Evolutionary conservation across 2,888 invertebrate genomes (phyloP).

Genomic region (Metalampra italica): DNA sequence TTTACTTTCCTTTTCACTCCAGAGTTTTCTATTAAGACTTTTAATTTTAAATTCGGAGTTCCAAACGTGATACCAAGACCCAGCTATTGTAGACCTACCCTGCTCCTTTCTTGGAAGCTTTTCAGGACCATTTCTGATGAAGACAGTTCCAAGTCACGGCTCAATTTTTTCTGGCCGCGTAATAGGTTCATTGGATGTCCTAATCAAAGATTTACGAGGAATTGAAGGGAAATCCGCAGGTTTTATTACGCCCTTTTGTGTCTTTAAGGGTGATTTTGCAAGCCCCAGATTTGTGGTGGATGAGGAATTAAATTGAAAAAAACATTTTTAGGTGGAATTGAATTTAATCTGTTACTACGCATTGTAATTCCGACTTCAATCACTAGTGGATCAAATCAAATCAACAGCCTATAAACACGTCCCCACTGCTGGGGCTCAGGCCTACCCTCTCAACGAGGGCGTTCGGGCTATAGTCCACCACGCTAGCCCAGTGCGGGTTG

Average conservation of each 20-base stretch:
- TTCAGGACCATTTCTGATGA: background rate
- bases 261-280: background rate
- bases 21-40: background rate
- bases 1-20: background rate
- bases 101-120: background rate
- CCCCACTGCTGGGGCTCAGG: too few relatives aligned
- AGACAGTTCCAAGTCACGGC: background rate
- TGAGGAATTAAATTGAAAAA: background rate
- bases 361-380: too few relatives aligned
- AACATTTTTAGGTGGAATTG: too few relatives aligned
- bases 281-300: background rate
- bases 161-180: background rate
- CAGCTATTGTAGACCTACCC: background rate
- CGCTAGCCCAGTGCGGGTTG: too few relatives aligned
- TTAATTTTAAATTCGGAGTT: background rate
- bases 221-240: background rate
- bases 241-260: background rate
- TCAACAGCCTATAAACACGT: too few relatives aligned
- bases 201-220: constrained; percentile 6
- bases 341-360: too few relatives aligned
- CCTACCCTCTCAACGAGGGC: too few relatives aligned
- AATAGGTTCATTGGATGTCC: background rate
- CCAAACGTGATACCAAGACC: background rate
- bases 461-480: too few relatives aligned
- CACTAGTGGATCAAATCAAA: too few relatives aligned